phyloP scores from a whole-genome alignment of 2,888 invertebrate genomes.

The Dryobota labecula region DNA sequence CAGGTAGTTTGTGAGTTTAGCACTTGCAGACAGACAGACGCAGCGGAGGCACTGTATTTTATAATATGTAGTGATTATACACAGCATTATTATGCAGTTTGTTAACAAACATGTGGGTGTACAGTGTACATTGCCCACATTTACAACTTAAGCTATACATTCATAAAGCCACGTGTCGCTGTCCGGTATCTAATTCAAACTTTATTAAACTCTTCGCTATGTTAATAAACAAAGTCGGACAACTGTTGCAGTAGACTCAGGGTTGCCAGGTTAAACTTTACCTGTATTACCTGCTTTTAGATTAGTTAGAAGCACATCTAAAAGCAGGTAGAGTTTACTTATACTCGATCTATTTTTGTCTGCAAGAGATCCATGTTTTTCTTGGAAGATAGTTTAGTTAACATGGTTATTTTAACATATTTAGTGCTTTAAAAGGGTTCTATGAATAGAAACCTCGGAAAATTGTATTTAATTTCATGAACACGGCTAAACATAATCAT shows the following conservation, averaged over 20 bases:
- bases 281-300: slow-evolving; percentile 2
- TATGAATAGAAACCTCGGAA: no score
- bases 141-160: slow-evolving; percentile 12
- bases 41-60: no score
- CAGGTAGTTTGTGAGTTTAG: no score
- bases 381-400: neutral
- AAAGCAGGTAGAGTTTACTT: no score
- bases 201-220: slow-evolving; percentile 57
- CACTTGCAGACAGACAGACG: no score
- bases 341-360: neutral
- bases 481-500: neutral
- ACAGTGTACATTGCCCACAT: neutral
- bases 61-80: no score
- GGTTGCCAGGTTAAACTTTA: slow-evolving; percentile 47
- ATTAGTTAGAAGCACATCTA: no score
- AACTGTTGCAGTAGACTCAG: slow-evolving; percentile 51
- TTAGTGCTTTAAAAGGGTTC: neutral
- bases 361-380: neutral
- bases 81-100: neutral
- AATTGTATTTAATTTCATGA: neutral
- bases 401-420: no score
- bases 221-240: slow-evolving; percentile 65
- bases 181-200: slow-evolving; percentile 63
- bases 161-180: slow-evolving; percentile 44
- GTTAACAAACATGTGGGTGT: neutral